These are phyloP conservation scores for Diacarnus erythraeanus DNA, from an alignment of 37 sponge, comb jelly and placozoan species.

Conservation along the genomic window DNA sequence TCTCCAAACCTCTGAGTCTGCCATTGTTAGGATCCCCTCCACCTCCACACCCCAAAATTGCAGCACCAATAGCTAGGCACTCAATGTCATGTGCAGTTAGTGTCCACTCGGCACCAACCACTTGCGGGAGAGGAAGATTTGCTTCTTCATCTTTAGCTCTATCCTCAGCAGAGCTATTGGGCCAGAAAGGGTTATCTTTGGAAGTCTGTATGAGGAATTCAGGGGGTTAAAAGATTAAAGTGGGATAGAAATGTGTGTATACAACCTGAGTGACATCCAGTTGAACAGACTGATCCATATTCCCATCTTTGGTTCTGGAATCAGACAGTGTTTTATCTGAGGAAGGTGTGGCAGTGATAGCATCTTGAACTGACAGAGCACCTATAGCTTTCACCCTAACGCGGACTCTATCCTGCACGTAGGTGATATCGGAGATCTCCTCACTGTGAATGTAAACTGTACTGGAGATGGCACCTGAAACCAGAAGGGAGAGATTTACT, in stretches of 20 bases:
- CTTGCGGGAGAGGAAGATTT: slow-evolving; percentile 40
- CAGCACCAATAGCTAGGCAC: slow-evolving; percentile 83
- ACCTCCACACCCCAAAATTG: slow-evolving; percentile 90
- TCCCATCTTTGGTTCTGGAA: not conserved
- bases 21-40: slow-evolving; percentile 79
- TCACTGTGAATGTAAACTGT: slow-evolving; percentile 47
- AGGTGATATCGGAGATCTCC: slow-evolving; percentile 44
- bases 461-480: not conserved
- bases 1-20: slow-evolving; percentile 31
- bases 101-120: slow-evolving; percentile 43
- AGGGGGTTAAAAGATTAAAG: no score
- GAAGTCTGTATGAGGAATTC: no score
- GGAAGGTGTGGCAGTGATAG: not conserved
- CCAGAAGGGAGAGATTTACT: no score
- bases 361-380: slow-evolving; percentile 19
- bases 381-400: slow-evolving; percentile 81
- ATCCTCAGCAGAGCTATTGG: slow-evolving; percentile 43
- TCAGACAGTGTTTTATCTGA: not conserved
- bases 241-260: no score
- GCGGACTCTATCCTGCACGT: slow-evolving; percentile 36
- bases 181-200: slow-evolving; percentile 66
- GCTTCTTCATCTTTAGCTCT: slow-evolving; percentile 42
- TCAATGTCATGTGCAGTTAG: slow-evolving; percentile 67
- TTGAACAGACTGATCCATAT: not conserved
- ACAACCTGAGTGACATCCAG: not conserved